These are phyloP conservation scores for Sycophila texana DNA, from an alignment of 2,888 invertebrate species.

Conservation along the genomic window DNA sequence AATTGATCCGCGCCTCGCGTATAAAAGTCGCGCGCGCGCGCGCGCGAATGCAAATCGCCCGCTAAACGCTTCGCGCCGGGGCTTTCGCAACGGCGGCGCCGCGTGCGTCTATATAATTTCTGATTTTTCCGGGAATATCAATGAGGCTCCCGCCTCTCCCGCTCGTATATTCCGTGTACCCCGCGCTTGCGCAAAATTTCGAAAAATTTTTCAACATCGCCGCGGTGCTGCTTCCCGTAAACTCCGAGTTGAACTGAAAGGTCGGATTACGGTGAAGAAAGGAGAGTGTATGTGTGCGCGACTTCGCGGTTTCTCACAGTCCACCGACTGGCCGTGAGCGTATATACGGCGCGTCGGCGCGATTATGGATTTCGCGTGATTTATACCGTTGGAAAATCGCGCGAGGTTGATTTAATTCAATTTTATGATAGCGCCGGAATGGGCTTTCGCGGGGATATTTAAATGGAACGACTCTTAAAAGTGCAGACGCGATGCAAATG, in stretches of 20 bases:
- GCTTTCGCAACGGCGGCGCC: neutral
- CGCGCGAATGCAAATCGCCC: neutral
- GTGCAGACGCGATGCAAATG: no score
- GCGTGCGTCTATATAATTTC: conserved; percentile 42
- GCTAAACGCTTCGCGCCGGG: conserved; percentile 22
- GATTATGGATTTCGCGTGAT: no score
- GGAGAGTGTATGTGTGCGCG: neutral
- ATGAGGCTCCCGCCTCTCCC: conserved; percentile 39
- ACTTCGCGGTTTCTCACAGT: conserved; percentile 11
- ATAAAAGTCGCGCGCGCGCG: conserved; percentile 5
- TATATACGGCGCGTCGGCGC: no score
- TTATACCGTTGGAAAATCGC: no score
- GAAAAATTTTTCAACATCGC: neutral
- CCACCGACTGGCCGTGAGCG: neutral
- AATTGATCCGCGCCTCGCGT: conserved; percentile 35
- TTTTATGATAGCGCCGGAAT: no score
- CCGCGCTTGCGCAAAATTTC: neutral
- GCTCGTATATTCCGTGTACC: no score
- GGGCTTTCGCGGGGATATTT: no score
- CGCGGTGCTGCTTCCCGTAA: neutral
- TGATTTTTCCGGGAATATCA: conserved; percentile 47
- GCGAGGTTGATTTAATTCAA: no score
- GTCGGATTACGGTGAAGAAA: conserved; percentile 34
- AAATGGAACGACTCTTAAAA: no score
- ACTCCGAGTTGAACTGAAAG: conserved; percentile 13